Conservation (phyloP, 2,797 vertebrate species). For the Clarias laeviceps region DNA sequence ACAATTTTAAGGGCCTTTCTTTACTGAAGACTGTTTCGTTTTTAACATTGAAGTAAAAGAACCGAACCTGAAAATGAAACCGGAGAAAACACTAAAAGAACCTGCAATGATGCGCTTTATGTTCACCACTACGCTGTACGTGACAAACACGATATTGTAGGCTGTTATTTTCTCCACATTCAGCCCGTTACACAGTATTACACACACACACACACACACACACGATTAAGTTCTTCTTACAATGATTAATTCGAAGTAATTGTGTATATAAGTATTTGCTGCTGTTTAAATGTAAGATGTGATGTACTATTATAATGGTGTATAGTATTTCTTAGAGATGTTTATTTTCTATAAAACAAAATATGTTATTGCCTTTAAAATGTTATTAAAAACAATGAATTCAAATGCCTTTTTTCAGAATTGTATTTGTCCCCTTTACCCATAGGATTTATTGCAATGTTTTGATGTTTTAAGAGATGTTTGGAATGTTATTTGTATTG, state of each 20-base stretch:
- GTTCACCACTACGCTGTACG: constrained; percentile 47
- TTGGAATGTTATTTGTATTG: constrained; percentile 77
- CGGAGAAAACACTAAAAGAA: constrained; percentile 19
- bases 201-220: constrained; percentile 7
- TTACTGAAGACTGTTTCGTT: constrained; percentile 34
- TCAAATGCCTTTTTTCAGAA: constrained; percentile 68
- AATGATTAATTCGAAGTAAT: constrained; percentile 64
- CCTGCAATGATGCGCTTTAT: constrained; percentile 18
- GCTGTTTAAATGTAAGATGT: constrained; percentile 88
- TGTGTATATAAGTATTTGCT: constrained; percentile 87
- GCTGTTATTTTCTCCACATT: constrained; percentile 19
- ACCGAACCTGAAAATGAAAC: background rate
- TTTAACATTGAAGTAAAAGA: background rate
- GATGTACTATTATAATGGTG: constrained; percentile 89
- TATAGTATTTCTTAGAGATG: constrained; percentile 91
- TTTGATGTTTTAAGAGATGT: constrained; percentile 59
- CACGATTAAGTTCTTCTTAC: constrained; percentile 54
- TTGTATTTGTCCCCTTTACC: constrained; percentile 71
- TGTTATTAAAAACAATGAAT: constrained; percentile 80
- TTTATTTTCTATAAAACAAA: constrained; percentile 89
- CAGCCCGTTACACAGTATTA: constrained; percentile 50
- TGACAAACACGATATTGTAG: constrained; percentile 51
- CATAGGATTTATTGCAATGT: constrained; percentile 30
- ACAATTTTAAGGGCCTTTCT: constrained; percentile 41
- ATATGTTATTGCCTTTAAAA: constrained; percentile 88